Conservation (phyloP, 2,888 invertebrate species). For the Azorinus chamasolen region DNA sequence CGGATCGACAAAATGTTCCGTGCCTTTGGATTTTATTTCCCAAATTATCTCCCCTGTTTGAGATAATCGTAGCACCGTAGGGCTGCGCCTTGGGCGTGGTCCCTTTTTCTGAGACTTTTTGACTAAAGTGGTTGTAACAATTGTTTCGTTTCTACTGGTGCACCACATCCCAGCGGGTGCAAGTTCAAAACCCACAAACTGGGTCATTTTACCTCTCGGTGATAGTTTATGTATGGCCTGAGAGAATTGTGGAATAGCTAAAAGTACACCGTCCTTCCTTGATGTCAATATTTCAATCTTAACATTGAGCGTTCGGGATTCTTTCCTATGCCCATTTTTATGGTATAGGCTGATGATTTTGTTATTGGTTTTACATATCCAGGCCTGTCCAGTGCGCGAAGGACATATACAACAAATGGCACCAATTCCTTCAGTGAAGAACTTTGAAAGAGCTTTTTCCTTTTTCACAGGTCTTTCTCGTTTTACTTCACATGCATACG, state of each 20-base stretch:
- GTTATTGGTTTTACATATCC: conserved; percentile 49
- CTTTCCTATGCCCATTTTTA: conserved; percentile 59
- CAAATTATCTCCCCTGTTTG: conserved; percentile 47
- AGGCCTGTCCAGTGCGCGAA: conserved; percentile 41
- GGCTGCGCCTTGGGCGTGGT: conserved; percentile 38
- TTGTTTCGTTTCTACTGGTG: conserved; percentile 51
- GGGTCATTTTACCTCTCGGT: conserved; percentile 27
- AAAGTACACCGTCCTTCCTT: conserved; percentile 40
- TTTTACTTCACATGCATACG: conserved; percentile 26
- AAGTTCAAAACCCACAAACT: conserved; percentile 49
- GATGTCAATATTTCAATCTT: conserved; percentile 38
- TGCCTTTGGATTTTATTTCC: conserved; percentile 57
- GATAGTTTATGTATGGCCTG: conserved; percentile 38
- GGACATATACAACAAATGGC: conserved; percentile 36
- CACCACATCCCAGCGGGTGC: conserved; percentile 45
- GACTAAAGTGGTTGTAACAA: conserved; percentile 45
- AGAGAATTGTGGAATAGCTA: conserved; percentile 47
- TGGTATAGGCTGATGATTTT: conserved; percentile 47
- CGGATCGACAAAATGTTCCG: conserved; percentile 46
- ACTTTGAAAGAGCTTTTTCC: conserved; percentile 27
- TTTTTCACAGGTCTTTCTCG: conserved; percentile 9
- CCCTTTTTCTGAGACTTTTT: conserved; percentile 62
- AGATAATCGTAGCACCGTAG: conserved; percentile 39
- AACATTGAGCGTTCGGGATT: conserved; percentile 32
- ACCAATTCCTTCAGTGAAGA: conserved; percentile 48